Percentiles rank a stretch among this genome's conserved stretches.
These are phyloP conservation scores for Phylloscopus trochilus DNA, from an alignment of 2,113 vertebrate species.

Conservation along the genomic window DNA sequence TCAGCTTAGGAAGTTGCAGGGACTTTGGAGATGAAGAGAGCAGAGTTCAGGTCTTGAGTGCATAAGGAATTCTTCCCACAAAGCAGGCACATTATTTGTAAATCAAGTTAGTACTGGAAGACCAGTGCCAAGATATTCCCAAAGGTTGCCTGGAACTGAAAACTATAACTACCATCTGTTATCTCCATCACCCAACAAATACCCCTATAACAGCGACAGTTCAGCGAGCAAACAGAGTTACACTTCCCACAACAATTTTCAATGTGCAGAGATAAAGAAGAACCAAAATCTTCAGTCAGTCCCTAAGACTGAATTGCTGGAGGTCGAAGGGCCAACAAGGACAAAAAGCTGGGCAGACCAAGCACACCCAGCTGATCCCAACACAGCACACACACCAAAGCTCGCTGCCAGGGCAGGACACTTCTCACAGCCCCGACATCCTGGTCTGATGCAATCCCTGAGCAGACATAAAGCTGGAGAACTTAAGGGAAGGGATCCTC, in stretches of 20 bases:
- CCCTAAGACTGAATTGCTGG: background rate
- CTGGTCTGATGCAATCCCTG: background rate
- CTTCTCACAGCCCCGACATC: background rate
- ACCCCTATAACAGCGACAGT: background rate
- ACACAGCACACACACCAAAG: background rate
- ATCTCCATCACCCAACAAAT: background rate
- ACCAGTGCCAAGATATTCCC: background rate
- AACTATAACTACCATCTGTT: background rate
- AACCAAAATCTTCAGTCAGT: background rate
- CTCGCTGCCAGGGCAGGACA: background rate
- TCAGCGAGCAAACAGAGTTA: background rate
- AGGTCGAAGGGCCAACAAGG: background rate
- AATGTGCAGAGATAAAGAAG: background rate
- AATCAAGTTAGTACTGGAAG: background rate
- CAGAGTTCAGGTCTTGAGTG: background rate
- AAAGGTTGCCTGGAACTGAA: background rate
- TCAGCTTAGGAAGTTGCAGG: background rate
- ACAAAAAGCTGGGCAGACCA: background rate
- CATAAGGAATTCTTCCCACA: background rate
- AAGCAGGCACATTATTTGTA: background rate
- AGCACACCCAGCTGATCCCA: background rate
- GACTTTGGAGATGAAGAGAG: background rate
- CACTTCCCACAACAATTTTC: background rate
- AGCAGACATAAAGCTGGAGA: background rate
- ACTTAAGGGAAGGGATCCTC: background rate